These are phyloP conservation scores for Hoplostethus mediterraneus DNA, from an alignment of 2,797 vertebrate species.

Conservation along the genomic window DNA sequence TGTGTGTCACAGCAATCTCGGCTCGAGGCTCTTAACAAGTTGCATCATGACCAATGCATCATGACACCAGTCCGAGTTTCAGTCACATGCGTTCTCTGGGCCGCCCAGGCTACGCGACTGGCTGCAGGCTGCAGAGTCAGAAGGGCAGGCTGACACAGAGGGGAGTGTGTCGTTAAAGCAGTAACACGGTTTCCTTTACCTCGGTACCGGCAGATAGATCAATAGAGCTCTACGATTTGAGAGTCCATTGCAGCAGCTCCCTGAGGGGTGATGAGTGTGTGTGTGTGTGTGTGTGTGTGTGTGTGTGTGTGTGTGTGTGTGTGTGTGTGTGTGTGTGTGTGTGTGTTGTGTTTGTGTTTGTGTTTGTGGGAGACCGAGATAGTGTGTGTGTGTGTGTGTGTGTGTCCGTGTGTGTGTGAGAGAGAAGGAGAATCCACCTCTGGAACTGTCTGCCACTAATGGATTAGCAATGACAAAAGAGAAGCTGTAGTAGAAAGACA, in stretches of 20 bases:
- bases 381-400: not conserved
- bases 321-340: slow-evolving; percentile 4
- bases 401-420: slow-evolving; percentile 18
- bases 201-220: slow-evolving; percentile 55
- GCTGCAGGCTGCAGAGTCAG: not conserved
- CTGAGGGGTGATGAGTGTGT: slow-evolving; percentile 24
- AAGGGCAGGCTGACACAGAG: slow-evolving; percentile 41
- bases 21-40: too few species aligned
- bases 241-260: slow-evolving; percentile 44
- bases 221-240: slow-evolving; percentile 55
- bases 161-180: slow-evolving; percentile 51
- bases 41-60: not conserved
- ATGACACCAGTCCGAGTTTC: slow-evolving; percentile 17
- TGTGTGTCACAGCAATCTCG: too few species aligned
- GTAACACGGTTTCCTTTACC: slow-evolving; percentile 54
- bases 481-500: not conserved
- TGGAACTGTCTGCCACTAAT: not conserved
- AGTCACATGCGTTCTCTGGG: slow-evolving; percentile 19
- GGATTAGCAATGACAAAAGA: not conserved
- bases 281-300: not conserved
- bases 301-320: not conserved
- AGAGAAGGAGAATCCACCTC: not conserved
- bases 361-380: not conserved
- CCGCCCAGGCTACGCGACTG: not conserved
- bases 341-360: slow-evolving; percentile 12